phyloP scores from a whole-genome alignment of 2,113 vertebrate genomes.

The human (Homo sapiens) region DNA sequence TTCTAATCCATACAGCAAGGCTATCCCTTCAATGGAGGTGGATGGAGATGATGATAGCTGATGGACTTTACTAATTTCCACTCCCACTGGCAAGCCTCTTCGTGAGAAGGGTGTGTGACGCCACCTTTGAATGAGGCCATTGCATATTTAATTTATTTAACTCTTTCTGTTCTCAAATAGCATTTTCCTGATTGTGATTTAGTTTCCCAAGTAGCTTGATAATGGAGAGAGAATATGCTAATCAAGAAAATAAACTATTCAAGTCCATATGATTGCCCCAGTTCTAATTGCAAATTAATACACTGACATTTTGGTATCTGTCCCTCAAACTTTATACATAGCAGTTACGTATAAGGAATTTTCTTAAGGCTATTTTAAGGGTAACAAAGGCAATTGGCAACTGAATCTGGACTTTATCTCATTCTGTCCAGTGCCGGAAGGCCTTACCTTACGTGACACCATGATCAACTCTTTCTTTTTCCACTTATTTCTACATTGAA shows the following conservation, averaged over 20 bases:
- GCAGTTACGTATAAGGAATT: background rate
- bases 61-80: background rate
- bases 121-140: background rate
- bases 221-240: background rate
- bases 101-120: background rate
- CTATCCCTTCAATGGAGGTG: background rate
- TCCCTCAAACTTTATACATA: background rate
- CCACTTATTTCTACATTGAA: background rate
- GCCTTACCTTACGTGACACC: background rate
- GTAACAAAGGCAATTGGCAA: background rate
- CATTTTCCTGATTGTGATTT: conserved; percentile 1
- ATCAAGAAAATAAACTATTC: background rate
- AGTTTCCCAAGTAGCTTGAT: background rate
- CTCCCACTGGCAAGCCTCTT: background rate
- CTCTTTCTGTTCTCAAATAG: background rate
- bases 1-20: background rate
- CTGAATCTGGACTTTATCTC: background rate
- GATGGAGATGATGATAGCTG: background rate
- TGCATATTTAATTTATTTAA: conserved; percentile 26
- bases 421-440: background rate
- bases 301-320: background rate
- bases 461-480: background rate
- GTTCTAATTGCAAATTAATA: conserved; percentile 23
- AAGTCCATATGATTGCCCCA: background rate
- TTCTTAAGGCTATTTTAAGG: background rate